Conservation (phyloP, 1,140 invertebrate species). For the Plodia interpunctella region DNA sequence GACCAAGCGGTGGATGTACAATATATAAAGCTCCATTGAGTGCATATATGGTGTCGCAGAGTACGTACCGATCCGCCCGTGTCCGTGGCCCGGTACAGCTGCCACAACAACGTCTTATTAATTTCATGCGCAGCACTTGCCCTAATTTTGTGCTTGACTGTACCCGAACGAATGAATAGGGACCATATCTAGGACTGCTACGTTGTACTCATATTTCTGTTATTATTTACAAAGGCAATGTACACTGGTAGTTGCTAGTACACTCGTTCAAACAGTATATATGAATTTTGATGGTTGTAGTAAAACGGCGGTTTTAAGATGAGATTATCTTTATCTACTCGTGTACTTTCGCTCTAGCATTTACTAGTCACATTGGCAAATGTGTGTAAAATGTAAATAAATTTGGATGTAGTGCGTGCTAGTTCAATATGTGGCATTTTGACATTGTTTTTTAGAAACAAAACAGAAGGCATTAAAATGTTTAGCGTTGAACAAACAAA, state of each 20-base stretch:
- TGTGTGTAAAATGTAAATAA: no score
- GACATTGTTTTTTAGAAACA: background rate
- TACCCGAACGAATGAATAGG: conserved; percentile 4
- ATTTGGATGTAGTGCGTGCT: background rate
- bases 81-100: conserved; percentile 74
- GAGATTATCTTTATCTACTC: background rate
- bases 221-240: background rate
- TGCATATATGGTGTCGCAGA: conserved; percentile 18
- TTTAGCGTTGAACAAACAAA: conserved; percentile 1
- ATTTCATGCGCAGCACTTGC: conserved; percentile 30
- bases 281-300: background rate
- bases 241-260: background rate
- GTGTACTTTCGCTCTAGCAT: background rate
- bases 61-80: conserved; percentile 65
- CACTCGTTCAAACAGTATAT: background rate
- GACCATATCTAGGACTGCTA: background rate
- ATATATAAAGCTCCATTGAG: conserved; percentile 30
- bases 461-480: background rate
- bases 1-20: background rate
- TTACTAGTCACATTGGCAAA: background rate
- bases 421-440: background rate
- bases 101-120: conserved; percentile 69
- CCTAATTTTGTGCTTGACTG: conserved; percentile 14
- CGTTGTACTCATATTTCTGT: background rate
- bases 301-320: background rate